Percentiles rank a stretch among this genome's conserved stretches.
phyloP scores from a whole-genome alignment of 2,888 invertebrate species.

The Agrotis clavis region DNA sequence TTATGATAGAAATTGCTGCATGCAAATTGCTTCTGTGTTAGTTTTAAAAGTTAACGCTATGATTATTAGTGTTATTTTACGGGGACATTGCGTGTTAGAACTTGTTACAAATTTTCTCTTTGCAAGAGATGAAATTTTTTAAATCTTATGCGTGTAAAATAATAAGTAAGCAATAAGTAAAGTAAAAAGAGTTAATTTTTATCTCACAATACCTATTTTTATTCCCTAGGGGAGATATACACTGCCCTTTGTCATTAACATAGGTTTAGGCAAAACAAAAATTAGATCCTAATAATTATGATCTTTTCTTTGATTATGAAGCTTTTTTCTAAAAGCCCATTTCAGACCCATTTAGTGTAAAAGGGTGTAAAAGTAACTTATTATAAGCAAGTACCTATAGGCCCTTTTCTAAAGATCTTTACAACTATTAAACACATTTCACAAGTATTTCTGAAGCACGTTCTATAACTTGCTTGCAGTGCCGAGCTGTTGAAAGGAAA shows the following conservation, averaged over 20 bases:
- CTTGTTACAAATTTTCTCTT: constrained; percentile 39
- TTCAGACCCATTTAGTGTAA: too few relatives aligned
- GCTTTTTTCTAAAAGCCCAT: too few relatives aligned
- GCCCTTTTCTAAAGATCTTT: not conserved
- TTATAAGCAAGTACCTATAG: too few relatives aligned
- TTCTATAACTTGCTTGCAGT: constrained; percentile 3
- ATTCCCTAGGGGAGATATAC: too few relatives aligned
- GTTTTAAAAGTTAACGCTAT: constrained; percentile 26
- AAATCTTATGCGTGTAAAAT: constrained; percentile 32
- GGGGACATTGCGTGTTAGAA: constrained; percentile 36
- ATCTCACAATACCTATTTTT: too few relatives aligned
- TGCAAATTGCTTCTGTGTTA: constrained; percentile 21
- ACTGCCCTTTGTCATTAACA: too few relatives aligned
- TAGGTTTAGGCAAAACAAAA: too few relatives aligned
- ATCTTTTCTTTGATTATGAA: too few relatives aligned
- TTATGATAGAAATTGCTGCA: constrained; percentile 21
- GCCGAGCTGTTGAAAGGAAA: constrained; percentile 1
- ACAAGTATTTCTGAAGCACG: not conserved
- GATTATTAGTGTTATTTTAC: constrained; percentile 18
- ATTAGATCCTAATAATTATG: too few relatives aligned
- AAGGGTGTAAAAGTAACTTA: not conserved
- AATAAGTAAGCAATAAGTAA: not conserved
- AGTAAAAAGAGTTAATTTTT: too few relatives aligned
- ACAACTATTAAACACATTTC: not conserved
- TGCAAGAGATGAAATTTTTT: constrained; percentile 33